Evolutionary conservation across 2,888 invertebrate species (phyloP), one percentile per base, ranked within the genome.

Genomic region (Deroplatys truncata): DNA sequence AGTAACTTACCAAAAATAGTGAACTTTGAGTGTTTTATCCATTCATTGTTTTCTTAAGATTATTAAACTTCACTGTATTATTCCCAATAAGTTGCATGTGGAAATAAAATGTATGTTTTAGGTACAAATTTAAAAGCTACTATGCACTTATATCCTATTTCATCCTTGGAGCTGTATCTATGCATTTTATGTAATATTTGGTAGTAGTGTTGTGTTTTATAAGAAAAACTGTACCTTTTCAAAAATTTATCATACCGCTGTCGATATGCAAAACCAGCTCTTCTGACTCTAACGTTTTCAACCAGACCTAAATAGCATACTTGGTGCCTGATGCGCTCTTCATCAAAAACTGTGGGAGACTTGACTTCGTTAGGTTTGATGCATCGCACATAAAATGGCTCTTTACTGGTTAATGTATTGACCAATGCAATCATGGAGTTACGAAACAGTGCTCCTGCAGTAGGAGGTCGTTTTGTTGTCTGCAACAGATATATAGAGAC

Each of bases 361-460:
- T 99, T 99, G 88, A 97, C 95, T 92, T 99, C 98, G 94, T 99
- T 99, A 43, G 99, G 99, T 92, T 99, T 99, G 92, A 99, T 97
- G 93, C 99, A 99, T 90, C 99, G 96, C 91, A 99, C 98, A 94
- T 99, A 99, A 94, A 98, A 98, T 0, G 99, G 99, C 93, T 98
- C 98, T 94, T 99, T 99, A 93, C 96, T 97, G 85, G 97, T 96
- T 91, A 99, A 94, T 84, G 98, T 99, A 89, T 96, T 95, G 83
- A 98, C 98, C 90, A 99, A 95, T 85, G 98, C 96, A 35, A 97
- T 94, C 98, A 99, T 99, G 1, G 99, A 99, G 93, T 96, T 97
- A 93, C 98, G 98, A 95, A 99, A 99, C 89, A 98, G 94, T 0
- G 98, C 97, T 35, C 98, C 99, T 7, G 99, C 99, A 0, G 99